Conservation (phyloP, 1,140 invertebrate species). For the Camponotus vicinus region DNA sequence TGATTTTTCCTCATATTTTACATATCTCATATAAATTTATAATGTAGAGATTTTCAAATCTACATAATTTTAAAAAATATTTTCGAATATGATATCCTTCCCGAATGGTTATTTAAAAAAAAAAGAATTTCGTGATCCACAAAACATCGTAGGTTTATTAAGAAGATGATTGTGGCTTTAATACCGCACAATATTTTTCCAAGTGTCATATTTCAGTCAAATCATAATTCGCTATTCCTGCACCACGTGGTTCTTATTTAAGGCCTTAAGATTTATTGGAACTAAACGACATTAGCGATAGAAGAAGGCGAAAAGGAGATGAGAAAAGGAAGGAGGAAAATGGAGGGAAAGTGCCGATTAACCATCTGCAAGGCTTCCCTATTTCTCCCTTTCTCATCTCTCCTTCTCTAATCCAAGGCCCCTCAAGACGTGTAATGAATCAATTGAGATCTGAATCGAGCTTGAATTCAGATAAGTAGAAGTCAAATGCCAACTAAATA, state of each 20-base stretch:
- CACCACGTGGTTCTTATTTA: slow-evolving; percentile 58
- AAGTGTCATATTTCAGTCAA: slow-evolving; percentile 52
- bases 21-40: background rate
- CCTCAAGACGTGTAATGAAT: slow-evolving; percentile 80
- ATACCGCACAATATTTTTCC: slow-evolving; percentile 58
- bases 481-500: slow-evolving; percentile 9
- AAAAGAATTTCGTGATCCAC: background rate
- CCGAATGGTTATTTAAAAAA: background rate
- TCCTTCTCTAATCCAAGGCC: slow-evolving; percentile 37
- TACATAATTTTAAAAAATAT: background rate
- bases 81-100: background rate
- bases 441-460: slow-evolving; percentile 77
- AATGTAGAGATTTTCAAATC: background rate
- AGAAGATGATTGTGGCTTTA: background rate
- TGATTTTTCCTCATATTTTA: background rate
- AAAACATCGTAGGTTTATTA: background rate
- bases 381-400: slow-evolving; percentile 26
- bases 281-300: slow-evolving; percentile 78
- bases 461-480: slow-evolving; percentile 53
- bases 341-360: slow-evolving; percentile 59
- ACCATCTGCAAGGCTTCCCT: slow-evolving; percentile 60
- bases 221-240: slow-evolving; percentile 73
- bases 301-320: slow-evolving; percentile 76
- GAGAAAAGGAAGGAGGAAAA: slow-evolving; percentile 76
- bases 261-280: slow-evolving; percentile 77